Evolutionary conservation across 2,888 invertebrate species (phyloP).

Genomic region (Drosophila kambysellisi): DNA sequence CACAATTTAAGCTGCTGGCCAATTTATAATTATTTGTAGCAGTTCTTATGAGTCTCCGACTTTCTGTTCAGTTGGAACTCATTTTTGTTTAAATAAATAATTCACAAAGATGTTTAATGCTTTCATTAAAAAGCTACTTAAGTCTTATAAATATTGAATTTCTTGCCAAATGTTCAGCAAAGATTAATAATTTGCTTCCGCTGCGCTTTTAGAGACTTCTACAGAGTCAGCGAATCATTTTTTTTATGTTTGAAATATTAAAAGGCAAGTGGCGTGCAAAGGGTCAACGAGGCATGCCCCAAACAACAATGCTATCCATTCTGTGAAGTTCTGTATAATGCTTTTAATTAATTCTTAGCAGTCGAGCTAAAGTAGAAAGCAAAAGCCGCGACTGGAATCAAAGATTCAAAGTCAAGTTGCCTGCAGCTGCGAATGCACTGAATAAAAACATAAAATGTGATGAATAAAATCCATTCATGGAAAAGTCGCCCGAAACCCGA

Average conservation of each 20-base stretch:
- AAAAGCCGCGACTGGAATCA: slow-evolving; percentile 18
- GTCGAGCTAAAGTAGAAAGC: slow-evolving; percentile 19
- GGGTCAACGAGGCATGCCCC: slow-evolving; percentile 32
- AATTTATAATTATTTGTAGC: background rate
- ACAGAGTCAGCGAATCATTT: background rate
- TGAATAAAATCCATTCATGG: slow-evolving; percentile 77
- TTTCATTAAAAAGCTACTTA: background rate
- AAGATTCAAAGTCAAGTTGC: slow-evolving; percentile 71
- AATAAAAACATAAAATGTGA: slow-evolving; percentile 48
- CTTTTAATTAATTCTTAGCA: slow-evolving; percentile 74
- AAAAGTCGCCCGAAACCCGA: slow-evolving; percentile 51
- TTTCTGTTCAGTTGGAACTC: background rate
- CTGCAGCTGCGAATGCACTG: slow-evolving; percentile 32
- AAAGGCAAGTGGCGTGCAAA: slow-evolving; percentile 39
- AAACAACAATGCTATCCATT: slow-evolving; percentile 62
- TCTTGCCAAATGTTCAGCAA: background rate
- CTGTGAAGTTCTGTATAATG: slow-evolving; percentile 54
- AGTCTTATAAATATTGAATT: slow-evolving; percentile 1
- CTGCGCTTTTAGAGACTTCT: background rate
- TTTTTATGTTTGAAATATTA: slow-evolving; percentile 22
- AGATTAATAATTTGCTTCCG: slow-evolving; percentile 12
- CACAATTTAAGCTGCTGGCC: background rate
- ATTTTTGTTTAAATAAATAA: background rate
- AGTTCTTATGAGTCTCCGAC: background rate
- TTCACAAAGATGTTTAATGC: background rate